A percentile compares a stretch with the other conserved stretches of the same genome.
Evolutionary conservation across 2,113 vertebrate genomes (phyloP).

Genomic region (Odocoileus hemionus): DNA sequence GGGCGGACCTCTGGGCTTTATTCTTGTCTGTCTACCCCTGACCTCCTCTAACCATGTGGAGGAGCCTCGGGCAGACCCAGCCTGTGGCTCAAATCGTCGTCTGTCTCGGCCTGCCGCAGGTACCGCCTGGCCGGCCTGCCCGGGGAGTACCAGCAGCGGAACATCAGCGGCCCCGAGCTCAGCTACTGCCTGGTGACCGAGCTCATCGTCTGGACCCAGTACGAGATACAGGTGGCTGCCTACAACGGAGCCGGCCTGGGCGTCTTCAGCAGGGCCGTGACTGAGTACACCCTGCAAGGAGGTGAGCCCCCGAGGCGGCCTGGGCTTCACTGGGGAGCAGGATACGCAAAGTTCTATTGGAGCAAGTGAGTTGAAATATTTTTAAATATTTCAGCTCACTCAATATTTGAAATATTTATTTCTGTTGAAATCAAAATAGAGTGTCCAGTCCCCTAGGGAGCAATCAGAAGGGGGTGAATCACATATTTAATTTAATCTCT

Average conservation of each 20-base stretch:
- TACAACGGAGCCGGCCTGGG: constrained; percentile 94
- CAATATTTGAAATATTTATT: not conserved
- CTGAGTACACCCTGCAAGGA: constrained; percentile 95
- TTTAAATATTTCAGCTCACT: not conserved
- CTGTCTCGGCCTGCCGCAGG: constrained; percentile 74
- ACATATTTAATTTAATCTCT: not conserved
- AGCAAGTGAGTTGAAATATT: not conserved
- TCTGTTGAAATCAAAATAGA: not conserved
- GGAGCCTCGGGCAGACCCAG: rapidly evolving
- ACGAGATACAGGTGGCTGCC: constrained; percentile 97
- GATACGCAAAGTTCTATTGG: rapidly evolving
- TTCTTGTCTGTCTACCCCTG: not conserved
- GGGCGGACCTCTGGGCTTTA: not conserved
- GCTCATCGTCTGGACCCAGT: constrained; percentile 98
- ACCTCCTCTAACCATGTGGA: not conserved
- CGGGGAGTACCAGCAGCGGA: constrained; percentile 92
- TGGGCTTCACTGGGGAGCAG: rapidly evolving
- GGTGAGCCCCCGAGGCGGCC: constrained; percentile 78
- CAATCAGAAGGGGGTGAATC: not conserved
- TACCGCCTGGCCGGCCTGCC: constrained; percentile 95
- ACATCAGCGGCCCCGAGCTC: constrained; percentile 95
- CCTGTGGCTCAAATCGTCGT: not conserved
- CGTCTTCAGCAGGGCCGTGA: constrained; percentile 90
- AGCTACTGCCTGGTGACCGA: constrained; percentile 96
- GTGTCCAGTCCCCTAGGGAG: not conserved